These are phyloP conservation scores for Eupeodes luniger DNA, from an alignment of 2,888 invertebrate genomes.

Conservation along the genomic window DNA sequence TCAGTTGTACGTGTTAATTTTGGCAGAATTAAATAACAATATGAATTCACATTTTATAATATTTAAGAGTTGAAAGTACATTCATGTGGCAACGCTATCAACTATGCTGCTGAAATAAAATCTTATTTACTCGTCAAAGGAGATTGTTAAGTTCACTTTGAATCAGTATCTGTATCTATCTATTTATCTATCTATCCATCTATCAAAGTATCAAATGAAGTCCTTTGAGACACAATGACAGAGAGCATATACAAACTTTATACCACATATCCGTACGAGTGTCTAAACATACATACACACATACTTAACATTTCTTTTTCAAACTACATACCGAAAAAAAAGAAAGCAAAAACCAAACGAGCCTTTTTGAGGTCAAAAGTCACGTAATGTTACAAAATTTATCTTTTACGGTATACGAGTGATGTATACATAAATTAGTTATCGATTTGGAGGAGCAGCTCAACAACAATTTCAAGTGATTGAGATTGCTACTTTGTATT, in stretches of 20 bases:
- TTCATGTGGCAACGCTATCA: not conserved
- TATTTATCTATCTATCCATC: not conserved
- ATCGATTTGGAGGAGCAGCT: slow-evolving; percentile 20
- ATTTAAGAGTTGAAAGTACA: no score
- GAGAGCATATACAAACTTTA: not conserved
- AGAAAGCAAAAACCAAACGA: not conserved
- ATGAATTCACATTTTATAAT: no score
- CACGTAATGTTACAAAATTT: not conserved
- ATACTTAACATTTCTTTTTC: not conserved
- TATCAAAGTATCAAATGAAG: slow-evolving; percentile 14
- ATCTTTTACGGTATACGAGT: not conserved
- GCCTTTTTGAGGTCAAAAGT: slow-evolving; percentile 1
- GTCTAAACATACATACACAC: not conserved
- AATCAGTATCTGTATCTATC: slow-evolving; percentile 9
- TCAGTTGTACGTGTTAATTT: no score
- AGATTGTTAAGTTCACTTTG: not conserved
- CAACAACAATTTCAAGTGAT: slow-evolving; percentile 18
- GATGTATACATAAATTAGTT: slow-evolving; percentile 4
- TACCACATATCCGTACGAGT: not conserved
- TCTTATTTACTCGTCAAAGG: slow-evolving; percentile 13
- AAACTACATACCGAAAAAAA: not conserved
- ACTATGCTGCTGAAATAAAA: not conserved
- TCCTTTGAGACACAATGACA: slow-evolving; percentile 21
- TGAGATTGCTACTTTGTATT: slow-evolving; percentile 1
- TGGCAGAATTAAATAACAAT: no score